Base-by-base conservation (phyloP, 37 sponge, comb jelly and placozoan species). In the Dysidea cf. avara region DNA sequence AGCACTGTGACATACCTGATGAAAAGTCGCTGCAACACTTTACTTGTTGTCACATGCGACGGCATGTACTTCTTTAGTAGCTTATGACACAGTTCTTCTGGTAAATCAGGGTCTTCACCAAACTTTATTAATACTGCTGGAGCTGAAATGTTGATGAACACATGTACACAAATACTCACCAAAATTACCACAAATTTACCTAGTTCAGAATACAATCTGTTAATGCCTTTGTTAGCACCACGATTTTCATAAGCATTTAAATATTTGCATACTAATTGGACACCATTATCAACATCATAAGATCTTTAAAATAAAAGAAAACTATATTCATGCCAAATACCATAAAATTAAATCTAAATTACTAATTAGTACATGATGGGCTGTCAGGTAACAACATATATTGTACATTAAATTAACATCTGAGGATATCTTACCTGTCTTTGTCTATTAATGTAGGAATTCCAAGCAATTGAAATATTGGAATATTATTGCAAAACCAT, bases 191-290 rank as follows among this genome's bases (percentile, higher is more conserved):
- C 5, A 43, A 12, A 43, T 9, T 43, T 9, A 43, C 46, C 9
- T 12, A 12, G 29, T 49, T 61, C 77, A 58, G 56, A 58, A 49
- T 58, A 79, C 29, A 76, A 56, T 68, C 61, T 80, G 56, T 86
- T 72, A 43, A 86, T 86, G 14, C 87, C 87, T 18, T 74, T 66
- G 14, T 16, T 29, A 5, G 7, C 46, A 13, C 76, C 82, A 24
- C 60, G 37, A 3, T 9, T 69, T 53, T 69, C 33, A 59, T 65
- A 86, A 14, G 87, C 90, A 63, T 74, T 66, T 30, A 94, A 86
- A 59, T 94, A 94, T 71, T 90, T 89, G 76, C 94, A 94, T 32
- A 94, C 94, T 32, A 94, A 75, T 69, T 94, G 90, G 2, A 94
- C 94, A 32, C 86, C 87, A 4, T 47, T 35, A 68, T 94, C 84